Evolutionary conservation across 2,113 vertebrate genomes (phyloP), one percentile per base, ranked within the genome.

Genomic region (Brachionichthys hirsutus): DNA sequence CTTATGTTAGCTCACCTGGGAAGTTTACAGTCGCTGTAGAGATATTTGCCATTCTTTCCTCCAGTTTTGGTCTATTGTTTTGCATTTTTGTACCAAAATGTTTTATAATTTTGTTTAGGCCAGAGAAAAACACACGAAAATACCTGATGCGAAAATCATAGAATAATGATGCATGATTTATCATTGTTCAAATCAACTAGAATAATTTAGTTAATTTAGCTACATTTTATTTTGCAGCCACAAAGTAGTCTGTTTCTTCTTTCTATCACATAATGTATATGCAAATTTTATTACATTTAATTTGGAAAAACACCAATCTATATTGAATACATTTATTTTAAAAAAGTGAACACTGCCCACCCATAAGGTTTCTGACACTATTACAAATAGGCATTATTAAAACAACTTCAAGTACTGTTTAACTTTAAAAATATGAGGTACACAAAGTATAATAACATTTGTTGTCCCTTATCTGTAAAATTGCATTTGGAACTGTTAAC

Each of bases 31-130:
- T 89, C 3, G 90, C 89, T 41, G 88, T 90, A 7, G 90, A 92
- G 24, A 87, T 91, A 58, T 92, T 92, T 89, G 90, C 90, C 0
- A 92, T 92, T 51, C 52, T 92, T 20, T 84, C 87, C 2, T 92
- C 91, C 1, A 89, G 85, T 60, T 91, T 69, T 67, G 89, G 87
- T 3, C 56, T 92, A 3, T 74, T 91, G 1, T 77, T 91, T 24
- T 90, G 88, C 44, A 89, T 91, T 61, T 90, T 91, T 62, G 1
- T 88, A 16, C 89, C 90, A 65, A 91, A 92, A 83, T 90, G 89
- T 73, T 91, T 62, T 42, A 75, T 91, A 0, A 89, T 92, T 47
- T 65, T 91, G 65, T 75, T 92, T 12, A 86, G 34, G 42, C 89
- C 90, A 12, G 73, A 90, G 18, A 59, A 80, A 4, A 92, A 92